These are phyloP conservation scores for Thyatira batis DNA, from an alignment of 2,888 invertebrate genomes.

Conservation along the genomic window DNA sequence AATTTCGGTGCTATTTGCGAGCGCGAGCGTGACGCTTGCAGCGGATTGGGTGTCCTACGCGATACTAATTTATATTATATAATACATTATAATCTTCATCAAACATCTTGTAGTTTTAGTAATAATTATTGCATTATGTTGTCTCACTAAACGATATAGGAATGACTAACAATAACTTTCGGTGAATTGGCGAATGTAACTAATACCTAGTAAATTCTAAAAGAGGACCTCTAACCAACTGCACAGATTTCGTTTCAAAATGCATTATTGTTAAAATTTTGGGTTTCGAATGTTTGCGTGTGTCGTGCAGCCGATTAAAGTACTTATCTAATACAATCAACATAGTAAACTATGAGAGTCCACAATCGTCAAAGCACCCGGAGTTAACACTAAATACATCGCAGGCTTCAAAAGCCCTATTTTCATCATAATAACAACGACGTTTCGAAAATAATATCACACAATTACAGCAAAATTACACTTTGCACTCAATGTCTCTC, in stretches of 20 bases:
- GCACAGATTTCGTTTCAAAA: constrained; percentile 31
- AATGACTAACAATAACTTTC: constrained; percentile 55
- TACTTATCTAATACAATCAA: constrained; percentile 74
- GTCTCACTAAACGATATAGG: constrained; percentile 41
- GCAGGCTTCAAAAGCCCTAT: constrained; percentile 77
- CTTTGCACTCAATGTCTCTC: constrained; percentile 68
- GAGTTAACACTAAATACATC: constrained; percentile 79
- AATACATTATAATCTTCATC: constrained; percentile 40
- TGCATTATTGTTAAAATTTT: constrained; percentile 5
- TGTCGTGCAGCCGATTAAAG: constrained; percentile 50
- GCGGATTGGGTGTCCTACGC: constrained; percentile 20
- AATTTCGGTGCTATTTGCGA: constrained; percentile 40
- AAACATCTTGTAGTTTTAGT: constrained; percentile 68
- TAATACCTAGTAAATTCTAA: constrained; percentile 77
- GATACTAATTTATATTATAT: constrained; percentile 15
- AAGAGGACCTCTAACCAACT: constrained; percentile 60
- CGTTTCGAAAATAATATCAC: constrained; percentile 78
- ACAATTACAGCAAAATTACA: constrained; percentile 76
- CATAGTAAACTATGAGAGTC: constrained; percentile 76
- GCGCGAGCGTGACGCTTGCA: constrained; percentile 38
- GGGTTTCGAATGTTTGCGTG: constrained; percentile 6
- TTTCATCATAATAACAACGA: constrained; percentile 62
- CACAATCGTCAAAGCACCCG: constrained; percentile 82
- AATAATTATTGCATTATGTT: constrained; percentile 53
- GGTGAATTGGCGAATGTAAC: constrained; percentile 66